A percentile compares a stretch with the other conserved stretches of the same genome.
These are phyloP conservation scores for Calameuta filiformis DNA, from an alignment of 2,888 invertebrate species.

Conservation along the genomic window DNA sequence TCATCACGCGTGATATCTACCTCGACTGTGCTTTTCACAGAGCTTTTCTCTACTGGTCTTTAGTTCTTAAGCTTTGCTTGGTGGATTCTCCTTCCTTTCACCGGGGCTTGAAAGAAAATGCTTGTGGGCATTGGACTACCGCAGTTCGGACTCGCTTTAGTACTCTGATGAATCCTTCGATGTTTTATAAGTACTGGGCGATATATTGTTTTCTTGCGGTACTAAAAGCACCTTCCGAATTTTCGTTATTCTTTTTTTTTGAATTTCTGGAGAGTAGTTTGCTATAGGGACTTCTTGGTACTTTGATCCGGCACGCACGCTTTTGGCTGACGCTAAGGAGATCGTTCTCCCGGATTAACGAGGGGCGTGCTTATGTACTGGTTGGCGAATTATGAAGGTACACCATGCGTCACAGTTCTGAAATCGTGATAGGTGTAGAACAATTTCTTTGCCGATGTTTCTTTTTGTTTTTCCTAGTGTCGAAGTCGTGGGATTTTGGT, in stretches of 20 bases:
- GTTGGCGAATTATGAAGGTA: neutral
- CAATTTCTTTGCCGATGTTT: neutral
- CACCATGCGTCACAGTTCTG: neutral
- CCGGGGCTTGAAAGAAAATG: neutral
- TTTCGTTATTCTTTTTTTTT: neutral
- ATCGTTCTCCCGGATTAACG: neutral
- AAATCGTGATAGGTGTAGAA: neutral
- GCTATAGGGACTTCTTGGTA: neutral
- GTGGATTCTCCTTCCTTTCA: neutral
- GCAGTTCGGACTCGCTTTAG: neutral
- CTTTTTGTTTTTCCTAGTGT: neutral
- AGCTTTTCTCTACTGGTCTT: neutral
- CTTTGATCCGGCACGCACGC: neutral
- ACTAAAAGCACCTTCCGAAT: neutral
- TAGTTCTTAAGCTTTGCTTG: neutral
- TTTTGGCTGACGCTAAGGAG: neutral
- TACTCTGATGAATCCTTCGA: neutral
- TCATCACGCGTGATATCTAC: neutral
- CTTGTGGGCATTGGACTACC: neutral
- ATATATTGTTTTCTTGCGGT: neutral
- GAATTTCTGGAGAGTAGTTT: neutral
- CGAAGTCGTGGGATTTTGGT: neutral
- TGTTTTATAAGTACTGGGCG: neutral
- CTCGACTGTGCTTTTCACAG: neutral
- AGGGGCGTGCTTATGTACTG: neutral